These are phyloP conservation scores for Spatulosminthurus flaviceps DNA, from an alignment of 2,888 invertebrate species.

Conservation along the genomic window DNA sequence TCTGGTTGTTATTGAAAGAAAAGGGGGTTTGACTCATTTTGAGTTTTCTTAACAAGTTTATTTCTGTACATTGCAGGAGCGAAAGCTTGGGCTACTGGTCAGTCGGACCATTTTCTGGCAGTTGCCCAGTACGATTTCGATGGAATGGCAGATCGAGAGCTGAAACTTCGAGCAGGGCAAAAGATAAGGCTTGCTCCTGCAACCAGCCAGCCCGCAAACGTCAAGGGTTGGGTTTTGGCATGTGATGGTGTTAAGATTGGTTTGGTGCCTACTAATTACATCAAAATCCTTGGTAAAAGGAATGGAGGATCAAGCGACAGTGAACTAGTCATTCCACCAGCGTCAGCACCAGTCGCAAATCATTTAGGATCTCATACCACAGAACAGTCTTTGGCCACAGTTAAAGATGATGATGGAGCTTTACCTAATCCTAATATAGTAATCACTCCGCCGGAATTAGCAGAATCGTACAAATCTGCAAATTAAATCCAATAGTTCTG, in stretches of 20 bases:
- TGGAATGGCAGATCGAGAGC: conserved; percentile 75
- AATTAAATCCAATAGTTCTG: background rate
- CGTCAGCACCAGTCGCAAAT: background rate
- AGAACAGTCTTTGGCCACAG: background rate
- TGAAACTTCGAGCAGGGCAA: conserved; percentile 81
- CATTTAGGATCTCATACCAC: background rate
- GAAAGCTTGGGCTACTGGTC: conserved; percentile 68
- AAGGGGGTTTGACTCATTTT: too few relatives aligned
- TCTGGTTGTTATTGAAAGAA: too few relatives aligned
- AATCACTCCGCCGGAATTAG: conserved; percentile 8
- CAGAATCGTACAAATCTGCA: background rate
- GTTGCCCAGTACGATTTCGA: conserved; percentile 78
- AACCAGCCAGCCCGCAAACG: conserved; percentile 77
- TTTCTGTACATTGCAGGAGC: conserved; percentile 33
- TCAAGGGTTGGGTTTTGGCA: conserved; percentile 70
- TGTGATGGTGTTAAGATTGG: conserved; percentile 69
- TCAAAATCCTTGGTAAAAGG: conserved; percentile 64
- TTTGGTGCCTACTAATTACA: conserved; percentile 70
- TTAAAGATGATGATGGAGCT: background rate
- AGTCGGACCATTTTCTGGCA: conserved; percentile 68
- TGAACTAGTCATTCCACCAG: background rate
- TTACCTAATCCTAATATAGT: conserved; percentile 20
- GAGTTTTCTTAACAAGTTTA: too few relatives aligned
- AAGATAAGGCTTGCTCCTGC: conserved; percentile 83
- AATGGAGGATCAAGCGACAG: conserved; percentile 10